These are phyloP conservation scores for Dryoscopus gambensis DNA, from an alignment of 2,113 vertebrate species.

Conservation along the genomic window DNA sequence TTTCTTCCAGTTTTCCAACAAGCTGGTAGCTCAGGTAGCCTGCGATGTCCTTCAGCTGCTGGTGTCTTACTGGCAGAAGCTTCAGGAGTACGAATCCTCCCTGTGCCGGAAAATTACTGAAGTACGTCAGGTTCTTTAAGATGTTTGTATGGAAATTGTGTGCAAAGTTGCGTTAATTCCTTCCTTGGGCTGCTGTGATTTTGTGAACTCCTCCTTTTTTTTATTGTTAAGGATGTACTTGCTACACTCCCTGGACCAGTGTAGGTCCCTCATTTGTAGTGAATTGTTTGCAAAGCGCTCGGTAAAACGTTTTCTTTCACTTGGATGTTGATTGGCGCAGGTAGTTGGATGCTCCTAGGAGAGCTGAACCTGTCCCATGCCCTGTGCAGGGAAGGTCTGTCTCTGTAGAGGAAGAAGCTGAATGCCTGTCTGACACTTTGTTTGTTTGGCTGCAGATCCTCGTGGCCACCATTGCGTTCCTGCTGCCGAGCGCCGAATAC, in stretches of 20 bases:
- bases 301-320: not conserved
- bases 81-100: slow-evolving; percentile 81
- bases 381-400: not conserved
- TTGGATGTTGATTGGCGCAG: fast-evolving
- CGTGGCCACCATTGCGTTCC: slow-evolving; percentile 95
- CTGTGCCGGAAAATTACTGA: slow-evolving; percentile 92
- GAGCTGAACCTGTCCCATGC: not conserved
- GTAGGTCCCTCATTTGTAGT: not conserved
- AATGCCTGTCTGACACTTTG: not conserved
- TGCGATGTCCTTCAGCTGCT: slow-evolving; percentile 93
- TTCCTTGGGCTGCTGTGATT: not conserved
- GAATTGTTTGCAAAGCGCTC: not conserved
- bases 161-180: not conserved
- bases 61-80: slow-evolving; percentile 90
- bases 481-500: slow-evolving; percentile 92
- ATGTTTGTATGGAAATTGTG: not conserved
- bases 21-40: slow-evolving; percentile 89
- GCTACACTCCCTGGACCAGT: not conserved
- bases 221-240: not conserved
- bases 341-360: not conserved
- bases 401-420: not conserved
- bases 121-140: slow-evolving; percentile 68
- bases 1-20: slow-evolving; percentile 88
- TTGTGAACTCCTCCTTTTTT: not conserved
- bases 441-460: slow-evolving; percentile 83